phyloP scores from a whole-genome alignment of 2,888 invertebrate species.

The Chironomus riparius region DNA sequence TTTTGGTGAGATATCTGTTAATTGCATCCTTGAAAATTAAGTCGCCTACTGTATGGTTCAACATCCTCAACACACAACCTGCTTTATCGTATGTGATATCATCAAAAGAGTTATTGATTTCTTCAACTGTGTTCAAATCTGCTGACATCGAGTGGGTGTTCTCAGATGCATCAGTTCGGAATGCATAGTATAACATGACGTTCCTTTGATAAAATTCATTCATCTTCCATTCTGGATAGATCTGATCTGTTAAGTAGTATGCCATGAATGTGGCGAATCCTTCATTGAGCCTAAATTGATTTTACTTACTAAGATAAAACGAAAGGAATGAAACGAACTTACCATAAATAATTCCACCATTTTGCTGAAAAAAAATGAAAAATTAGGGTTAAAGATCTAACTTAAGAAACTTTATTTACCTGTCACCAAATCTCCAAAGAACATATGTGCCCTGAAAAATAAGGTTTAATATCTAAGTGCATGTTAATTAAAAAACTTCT shows the following conservation, averaged over 20 bases:
- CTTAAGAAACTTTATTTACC: not conserved
- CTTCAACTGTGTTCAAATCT: not conserved
- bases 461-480: too few species aligned
- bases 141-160: slow-evolving; percentile 7
- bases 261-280: slow-evolving; percentile 14
- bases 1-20: not conserved
- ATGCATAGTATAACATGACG: not conserved
- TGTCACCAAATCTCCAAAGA: slow-evolving; percentile 6
- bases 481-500: too few species aligned
- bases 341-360: not conserved
- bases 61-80: slow-evolving; percentile 2
- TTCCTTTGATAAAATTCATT: not conserved
- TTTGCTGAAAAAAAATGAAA: not conserved
- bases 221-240: slow-evolving; percentile 1
- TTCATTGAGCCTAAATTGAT: slow-evolving; percentile 5
- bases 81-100: not conserved
- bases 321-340: not conserved
- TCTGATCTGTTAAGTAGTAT: not conserved
- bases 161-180: not conserved
- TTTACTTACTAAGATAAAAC: too few species aligned
- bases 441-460: slow-evolving; percentile 3
- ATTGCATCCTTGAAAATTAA: not conserved
- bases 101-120: slow-evolving; percentile 8
- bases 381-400: not conserved
- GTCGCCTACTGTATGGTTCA: slow-evolving; percentile 16